These are phyloP conservation scores for Rhynchopsitta pachyrhyncha DNA, from an alignment of 2,113 vertebrate species.

Conservation along the genomic window DNA sequence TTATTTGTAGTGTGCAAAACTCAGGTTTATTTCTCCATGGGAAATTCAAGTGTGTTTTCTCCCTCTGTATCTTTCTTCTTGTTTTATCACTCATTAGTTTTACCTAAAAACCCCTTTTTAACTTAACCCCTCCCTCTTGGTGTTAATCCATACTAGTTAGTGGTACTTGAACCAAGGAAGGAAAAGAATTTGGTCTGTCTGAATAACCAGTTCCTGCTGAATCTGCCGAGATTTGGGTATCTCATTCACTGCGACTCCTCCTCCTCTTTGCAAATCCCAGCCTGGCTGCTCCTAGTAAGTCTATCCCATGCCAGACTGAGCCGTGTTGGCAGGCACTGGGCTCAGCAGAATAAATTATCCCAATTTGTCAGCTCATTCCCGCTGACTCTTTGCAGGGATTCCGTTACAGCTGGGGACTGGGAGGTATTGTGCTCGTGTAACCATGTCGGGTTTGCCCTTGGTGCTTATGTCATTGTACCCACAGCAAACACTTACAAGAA, in stretches of 20 bases:
- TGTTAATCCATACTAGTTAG: not conserved
- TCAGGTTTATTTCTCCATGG: fast-evolving
- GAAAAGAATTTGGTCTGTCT: not conserved
- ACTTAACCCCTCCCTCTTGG: not conserved
- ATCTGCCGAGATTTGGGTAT: not conserved
- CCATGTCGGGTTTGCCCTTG: not conserved
- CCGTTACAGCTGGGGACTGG: not conserved
- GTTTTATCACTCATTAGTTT: not conserved
- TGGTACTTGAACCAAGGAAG: not conserved
- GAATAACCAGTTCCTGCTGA: not conserved
- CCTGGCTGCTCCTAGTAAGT: not conserved
- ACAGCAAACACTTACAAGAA: slow-evolving; percentile 8
- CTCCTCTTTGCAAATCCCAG: not conserved
- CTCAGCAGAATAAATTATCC: slow-evolving; percentile 56
- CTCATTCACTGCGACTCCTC: not conserved
- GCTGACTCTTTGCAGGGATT: not conserved
- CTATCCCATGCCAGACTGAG: slow-evolving; percentile 45
- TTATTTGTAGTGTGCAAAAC: not conserved
- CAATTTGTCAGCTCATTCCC: not conserved
- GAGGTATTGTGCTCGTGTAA: not conserved
- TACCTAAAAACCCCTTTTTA: not conserved
- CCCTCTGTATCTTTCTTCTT: not conserved
- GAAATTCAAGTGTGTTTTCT: not conserved
- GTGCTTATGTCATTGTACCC: not conserved
- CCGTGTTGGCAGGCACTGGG: slow-evolving; percentile 54